A percentile compares a stretch with the other conserved stretches of the same genome.
These are phyloP conservation scores for Cryptophagus acutangulus DNA, from an alignment of 2,888 invertebrate genomes.

Conservation along the genomic window DNA sequence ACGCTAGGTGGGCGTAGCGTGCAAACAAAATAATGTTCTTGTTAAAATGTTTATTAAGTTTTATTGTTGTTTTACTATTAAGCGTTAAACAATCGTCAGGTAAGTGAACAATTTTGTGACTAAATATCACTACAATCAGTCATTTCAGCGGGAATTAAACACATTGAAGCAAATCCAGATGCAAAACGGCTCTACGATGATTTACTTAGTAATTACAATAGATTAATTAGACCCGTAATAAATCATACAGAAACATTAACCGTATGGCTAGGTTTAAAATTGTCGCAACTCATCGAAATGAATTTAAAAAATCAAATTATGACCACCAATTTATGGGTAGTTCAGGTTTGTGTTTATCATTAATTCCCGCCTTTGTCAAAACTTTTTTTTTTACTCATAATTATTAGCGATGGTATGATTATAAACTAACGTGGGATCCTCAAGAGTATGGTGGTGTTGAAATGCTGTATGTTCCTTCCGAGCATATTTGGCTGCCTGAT, in stretches of 20 bases:
- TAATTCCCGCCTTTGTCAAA: too few species aligned
- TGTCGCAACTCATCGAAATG: constrained; percentile 87
- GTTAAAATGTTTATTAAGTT: too few species aligned
- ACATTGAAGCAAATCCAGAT: constrained; percentile 81
- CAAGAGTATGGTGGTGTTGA: constrained; percentile 87
- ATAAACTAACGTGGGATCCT: constrained; percentile 84
- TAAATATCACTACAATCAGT: constrained; percentile 5
- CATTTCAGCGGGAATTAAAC: constrained; percentile 42
- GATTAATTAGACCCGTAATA: constrained; percentile 87
- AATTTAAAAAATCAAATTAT: constrained; percentile 90
- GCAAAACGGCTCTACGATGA: constrained; percentile 95
- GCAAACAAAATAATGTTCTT: too few species aligned
- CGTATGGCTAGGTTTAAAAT: constrained; percentile 83
- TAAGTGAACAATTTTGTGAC: too few species aligned
- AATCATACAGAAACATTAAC: constrained; percentile 90
- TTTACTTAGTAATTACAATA: constrained; percentile 90
- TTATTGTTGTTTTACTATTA: too few species aligned
- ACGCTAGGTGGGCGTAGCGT: too few species aligned
- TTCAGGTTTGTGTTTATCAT: too few species aligned
- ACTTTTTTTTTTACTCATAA: constrained; percentile 6
- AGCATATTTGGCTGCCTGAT: constrained; percentile 95
- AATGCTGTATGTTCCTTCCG: constrained; percentile 89
- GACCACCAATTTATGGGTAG: constrained; percentile 93
- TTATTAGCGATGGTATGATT: constrained; percentile 83
- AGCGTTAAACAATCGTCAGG: too few species aligned